phyloP scores from a whole-genome alignment of 1,140 invertebrate genomes.

The Drosophila jambulina region DNA sequence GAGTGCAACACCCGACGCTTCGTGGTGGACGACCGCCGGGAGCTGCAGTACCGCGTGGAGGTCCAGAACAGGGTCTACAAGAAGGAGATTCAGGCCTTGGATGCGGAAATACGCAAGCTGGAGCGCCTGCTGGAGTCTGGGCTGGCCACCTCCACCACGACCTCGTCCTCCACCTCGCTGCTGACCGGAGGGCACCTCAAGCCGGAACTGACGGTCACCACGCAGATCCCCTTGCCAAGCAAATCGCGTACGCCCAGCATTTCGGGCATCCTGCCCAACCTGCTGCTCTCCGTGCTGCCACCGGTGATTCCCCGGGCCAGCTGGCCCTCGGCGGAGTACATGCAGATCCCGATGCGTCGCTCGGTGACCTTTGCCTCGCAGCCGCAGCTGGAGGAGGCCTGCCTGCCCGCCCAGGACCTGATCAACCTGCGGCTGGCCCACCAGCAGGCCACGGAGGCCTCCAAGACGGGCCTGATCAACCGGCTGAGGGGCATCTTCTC shows the following conservation, averaged over 20 bases:
- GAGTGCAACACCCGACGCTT: slow-evolving; percentile 94
- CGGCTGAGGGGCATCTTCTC: slow-evolving; percentile 85
- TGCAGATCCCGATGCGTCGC: slow-evolving; percentile 86
- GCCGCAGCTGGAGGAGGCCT: slow-evolving; percentile 87
- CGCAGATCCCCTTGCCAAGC: slow-evolving; percentile 26
- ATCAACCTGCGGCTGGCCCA: slow-evolving; percentile 86
- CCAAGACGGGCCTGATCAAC: slow-evolving; percentile 86
- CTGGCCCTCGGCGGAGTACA: slow-evolving; percentile 90
- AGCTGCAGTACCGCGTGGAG: slow-evolving; percentile 93
- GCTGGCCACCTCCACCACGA: slow-evolving; percentile 86
- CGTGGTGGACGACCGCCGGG: slow-evolving; percentile 90
- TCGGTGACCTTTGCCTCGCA: slow-evolving; percentile 89
- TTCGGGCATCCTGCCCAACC: slow-evolving; percentile 89
- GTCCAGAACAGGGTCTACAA: slow-evolving; percentile 96
- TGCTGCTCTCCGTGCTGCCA: slow-evolving; percentile 90
- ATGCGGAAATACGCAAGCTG: slow-evolving; percentile 91
- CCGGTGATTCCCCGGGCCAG: slow-evolving; percentile 91
- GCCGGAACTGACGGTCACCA: slow-evolving; percentile 85
- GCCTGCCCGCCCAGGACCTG: slow-evolving; percentile 86
- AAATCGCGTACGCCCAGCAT: slow-evolving; percentile 88
- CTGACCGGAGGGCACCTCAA: slow-evolving; percentile 86
- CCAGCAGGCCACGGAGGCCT: slow-evolving; percentile 86
- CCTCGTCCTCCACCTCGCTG: slow-evolving; percentile 86
- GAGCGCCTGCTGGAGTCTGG: slow-evolving; percentile 89
- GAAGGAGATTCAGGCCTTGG: slow-evolving; percentile 92